These are phyloP conservation scores for Mormyrus iriodes DNA, from an alignment of 2,113 vertebrate species.

Conservation along the genomic window DNA sequence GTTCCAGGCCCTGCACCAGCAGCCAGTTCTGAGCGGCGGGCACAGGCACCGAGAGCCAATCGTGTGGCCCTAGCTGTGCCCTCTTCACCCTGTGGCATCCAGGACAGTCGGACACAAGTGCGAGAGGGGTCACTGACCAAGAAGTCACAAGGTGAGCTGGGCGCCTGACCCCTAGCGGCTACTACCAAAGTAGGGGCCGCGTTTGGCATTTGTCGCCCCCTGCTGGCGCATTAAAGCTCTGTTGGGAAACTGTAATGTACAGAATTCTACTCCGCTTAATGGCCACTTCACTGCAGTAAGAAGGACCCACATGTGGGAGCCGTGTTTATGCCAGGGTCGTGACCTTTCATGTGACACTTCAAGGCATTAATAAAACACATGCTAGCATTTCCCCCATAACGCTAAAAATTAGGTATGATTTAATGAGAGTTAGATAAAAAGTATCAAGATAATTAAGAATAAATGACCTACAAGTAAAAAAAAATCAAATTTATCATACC, in stretches of 20 bases:
- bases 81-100: slow-evolving; percentile 81
- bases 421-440: background rate
- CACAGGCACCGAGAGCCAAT: slow-evolving; percentile 87
- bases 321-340: background rate
- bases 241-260: slow-evolving; percentile 3
- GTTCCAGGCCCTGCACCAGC: slow-evolving; percentile 82
- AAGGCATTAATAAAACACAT: background rate
- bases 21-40: slow-evolving; percentile 80
- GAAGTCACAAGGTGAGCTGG: background rate
- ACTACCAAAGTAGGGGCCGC: background rate
- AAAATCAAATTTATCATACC: background rate
- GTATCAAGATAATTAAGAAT: background rate
- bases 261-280: background rate
- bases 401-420: background rate
- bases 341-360: background rate
- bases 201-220: background rate
- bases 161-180: background rate
- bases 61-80: slow-evolving; percentile 89
- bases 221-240: background rate
- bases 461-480: background rate
- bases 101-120: slow-evolving; percentile 24
- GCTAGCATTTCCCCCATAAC: background rate
- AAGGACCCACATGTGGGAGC: background rate
- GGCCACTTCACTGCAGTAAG: background rate
- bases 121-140: background rate